Percentiles rank a stretch among this genome's conserved stretches.
Conservation (phyloP, 2,113 vertebrate genomes). For the Synodontis membranacea region DNA sequence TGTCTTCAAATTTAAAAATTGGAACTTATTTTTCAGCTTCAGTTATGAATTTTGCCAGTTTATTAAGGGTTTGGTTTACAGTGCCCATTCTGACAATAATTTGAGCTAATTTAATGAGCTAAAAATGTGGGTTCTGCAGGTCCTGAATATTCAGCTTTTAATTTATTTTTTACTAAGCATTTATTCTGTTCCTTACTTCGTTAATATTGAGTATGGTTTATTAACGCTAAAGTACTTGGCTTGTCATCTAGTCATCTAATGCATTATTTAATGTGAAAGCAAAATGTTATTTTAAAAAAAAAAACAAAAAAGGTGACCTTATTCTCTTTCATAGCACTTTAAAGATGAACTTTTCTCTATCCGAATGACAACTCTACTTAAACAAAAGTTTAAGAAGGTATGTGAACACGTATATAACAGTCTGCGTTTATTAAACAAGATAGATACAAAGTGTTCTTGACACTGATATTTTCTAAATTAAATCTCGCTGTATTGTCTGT, state of each 20-base stretch:
- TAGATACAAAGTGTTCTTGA: conserved; percentile 78
- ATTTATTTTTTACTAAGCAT: neutral
- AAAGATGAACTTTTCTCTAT: neutral
- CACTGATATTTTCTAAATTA: conserved; percentile 74
- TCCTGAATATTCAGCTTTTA: neutral
- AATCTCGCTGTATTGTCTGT: conserved; percentile 73
- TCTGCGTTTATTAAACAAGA: conserved; percentile 80
- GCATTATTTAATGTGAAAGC: neutral
- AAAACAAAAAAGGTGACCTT: neutral
- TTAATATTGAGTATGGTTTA: neutral
- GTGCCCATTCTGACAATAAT: neutral
- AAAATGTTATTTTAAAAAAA: neutral
- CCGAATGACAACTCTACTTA: neutral
- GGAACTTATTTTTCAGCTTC: neutral
- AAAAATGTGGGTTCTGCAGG: neutral
- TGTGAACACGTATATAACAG: conserved; percentile 68
- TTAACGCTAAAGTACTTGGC: neutral
- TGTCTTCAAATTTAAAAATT: neutral
- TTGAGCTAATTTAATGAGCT: neutral
- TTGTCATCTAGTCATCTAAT: neutral
- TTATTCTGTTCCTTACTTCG: neutral
- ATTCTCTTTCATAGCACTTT: neutral
- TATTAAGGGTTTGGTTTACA: neutral
- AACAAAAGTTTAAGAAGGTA: neutral
- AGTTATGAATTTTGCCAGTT: neutral